phyloP scores from a whole-genome alignment of 1,140 invertebrate genomes.

The Bursaphelenchus mucronatus region DNA sequence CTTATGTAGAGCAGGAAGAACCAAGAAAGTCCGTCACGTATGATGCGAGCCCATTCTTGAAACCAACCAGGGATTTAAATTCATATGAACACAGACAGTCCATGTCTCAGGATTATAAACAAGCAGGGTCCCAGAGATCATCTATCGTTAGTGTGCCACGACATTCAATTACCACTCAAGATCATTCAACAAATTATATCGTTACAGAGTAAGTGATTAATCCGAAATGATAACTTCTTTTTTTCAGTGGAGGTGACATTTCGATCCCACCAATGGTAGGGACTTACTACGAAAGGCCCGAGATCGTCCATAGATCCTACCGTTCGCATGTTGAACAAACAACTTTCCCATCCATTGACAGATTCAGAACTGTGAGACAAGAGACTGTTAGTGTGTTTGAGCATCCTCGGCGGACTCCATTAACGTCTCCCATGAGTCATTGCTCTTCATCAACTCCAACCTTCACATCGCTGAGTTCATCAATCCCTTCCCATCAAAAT shows the following conservation, averaged over 20 bases:
- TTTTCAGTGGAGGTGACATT: conserved; percentile 4
- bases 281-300: conserved; percentile 10
- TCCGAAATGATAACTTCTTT: background rate
- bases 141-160: conserved; percentile 9
- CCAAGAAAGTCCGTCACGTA: background rate
- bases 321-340: conserved; percentile 15
- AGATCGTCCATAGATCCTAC: conserved; percentile 10
- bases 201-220: conserved; percentile 7
- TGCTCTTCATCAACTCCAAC: conserved; percentile 3
- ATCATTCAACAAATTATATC: background rate
- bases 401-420: background rate
- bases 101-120: conserved; percentile 2
- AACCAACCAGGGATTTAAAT: background rate
- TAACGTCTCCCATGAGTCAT: background rate
- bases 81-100: conserved; percentile 7
- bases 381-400: conserved; percentile 2
- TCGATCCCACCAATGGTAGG: conserved; percentile 12
- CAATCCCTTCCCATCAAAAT: background rate
- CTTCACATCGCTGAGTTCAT: background rate
- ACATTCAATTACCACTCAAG: background rate
- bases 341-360: conserved; percentile 17
- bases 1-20: background rate
- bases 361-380: conserved; percentile 10
- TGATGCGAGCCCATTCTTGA: background rate
- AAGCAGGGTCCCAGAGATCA: background rate